Evolutionary conservation across 2,888 invertebrate genomes (phyloP).

Genomic region (Resseliella maxima): DNA sequence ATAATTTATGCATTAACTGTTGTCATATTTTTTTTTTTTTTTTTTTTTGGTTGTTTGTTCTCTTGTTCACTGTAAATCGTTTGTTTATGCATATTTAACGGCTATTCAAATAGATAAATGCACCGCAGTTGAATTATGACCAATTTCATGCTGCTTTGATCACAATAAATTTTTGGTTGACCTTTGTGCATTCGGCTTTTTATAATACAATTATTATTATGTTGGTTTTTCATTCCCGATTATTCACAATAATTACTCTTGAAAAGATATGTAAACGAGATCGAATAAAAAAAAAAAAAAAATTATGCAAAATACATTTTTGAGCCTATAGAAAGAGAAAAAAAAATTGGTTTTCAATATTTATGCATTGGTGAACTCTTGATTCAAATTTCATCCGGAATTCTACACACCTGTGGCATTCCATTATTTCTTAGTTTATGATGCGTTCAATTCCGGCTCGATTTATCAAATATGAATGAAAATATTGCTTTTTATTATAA

Average conservation of each 20-base stretch:
- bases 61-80: constrained; percentile 1
- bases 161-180: constrained; percentile 48
- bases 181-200: neutral
- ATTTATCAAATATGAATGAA: constrained; percentile 12
- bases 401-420: constrained; percentile 24
- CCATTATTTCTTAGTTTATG: constrained; percentile 7
- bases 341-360: neutral
- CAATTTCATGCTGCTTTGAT: constrained; percentile 55
- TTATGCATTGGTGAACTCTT: neutral
- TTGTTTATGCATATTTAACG: constrained; percentile 51
- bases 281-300: neutral
- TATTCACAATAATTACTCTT: neutral
- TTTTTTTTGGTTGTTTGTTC: too few species aligned
- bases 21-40: neutral
- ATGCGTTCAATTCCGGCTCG: constrained; percentile 22
- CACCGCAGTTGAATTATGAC: constrained; percentile 48
- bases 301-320: neutral
- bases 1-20: constrained; percentile 43
- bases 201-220: neutral
- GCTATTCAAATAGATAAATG: constrained; percentile 36
- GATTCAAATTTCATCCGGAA: neutral
- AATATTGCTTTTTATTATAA: neutral
- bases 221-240: neutral
- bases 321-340: neutral
- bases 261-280: neutral